Base-by-base conservation (phyloP, 2,888 invertebrate species). In the Amphipyra berbera region DNA sequence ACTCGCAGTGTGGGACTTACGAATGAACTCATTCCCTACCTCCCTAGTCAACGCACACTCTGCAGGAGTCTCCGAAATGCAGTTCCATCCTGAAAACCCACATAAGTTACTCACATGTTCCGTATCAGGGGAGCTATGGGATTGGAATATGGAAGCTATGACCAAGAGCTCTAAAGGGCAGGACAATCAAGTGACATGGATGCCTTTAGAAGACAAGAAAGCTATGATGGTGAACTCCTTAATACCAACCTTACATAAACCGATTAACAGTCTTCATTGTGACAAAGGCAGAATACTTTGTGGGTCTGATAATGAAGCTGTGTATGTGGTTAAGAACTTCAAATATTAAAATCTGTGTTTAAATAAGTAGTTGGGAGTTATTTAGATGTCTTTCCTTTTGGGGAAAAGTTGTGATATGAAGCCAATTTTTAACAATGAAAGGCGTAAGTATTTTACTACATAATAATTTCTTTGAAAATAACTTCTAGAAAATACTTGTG, bases 271-370 rank as follows among this genome's bases (percentile, higher is more conserved):
- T 27, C 93, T 98, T 50, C 97, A 98, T 91, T 96, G 98, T 57
- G 96, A 96, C 78, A 96, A 96, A 76, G 96, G 96, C 47, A 96
- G 96, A 71, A 94, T 98, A 49, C 89, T 98, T 35, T 98, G 97
- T 89, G 98, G 98, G 1, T 97, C 97, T 74, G 98, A 98, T 84
- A 97, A 97, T 87, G 98, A 98, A 94, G 98, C 98, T 30, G 93
- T 98, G 76, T 98, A 98, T 90, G 94, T 97, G 47, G 96, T 98
- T 63, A 96, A 96, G 87, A 96, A 97, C 90, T 92, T 96, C 62
- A 95, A 94, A 68, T 92, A 92, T 82, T 92, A 81, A 80, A 30
- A 30, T 40, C 52, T 9, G 12, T 46, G 21, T 53, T n/a, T 53
- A n/a, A n/a, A n/a, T n/a, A n/a, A n/a, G n/a, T n/a, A n/a, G n/a